Base-by-base conservation (phyloP, 2,113 vertebrate genomes). In the Lycocorax pyrrhopterus region DNA sequence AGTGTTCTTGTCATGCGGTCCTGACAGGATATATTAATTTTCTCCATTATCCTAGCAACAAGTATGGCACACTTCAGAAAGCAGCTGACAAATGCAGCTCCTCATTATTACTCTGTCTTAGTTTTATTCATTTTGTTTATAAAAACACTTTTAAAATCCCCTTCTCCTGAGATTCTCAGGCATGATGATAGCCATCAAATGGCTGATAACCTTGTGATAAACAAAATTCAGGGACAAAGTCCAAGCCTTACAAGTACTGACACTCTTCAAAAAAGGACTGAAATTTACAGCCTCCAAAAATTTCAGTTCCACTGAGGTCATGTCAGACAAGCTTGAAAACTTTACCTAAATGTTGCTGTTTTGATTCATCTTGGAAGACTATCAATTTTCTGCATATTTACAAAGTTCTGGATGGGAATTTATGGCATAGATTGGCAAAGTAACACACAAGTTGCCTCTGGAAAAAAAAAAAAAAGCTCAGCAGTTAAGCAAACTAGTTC, bases 1-100 rank as follows among this genome's bases (percentile, higher is more conserved):
- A 86, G 90, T 95, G 95, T 96, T 97, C 94, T 87, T 93, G 82
- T 97, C 92, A 97, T 89, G 96, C 64, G n/a, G 93, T 75, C 89
- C 93, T 98, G 97, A 96, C 96, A 97, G 96, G 91, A 95, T 97
- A 93, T 96, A 97, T 97, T 97, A 97, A 97, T 97, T 97, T 97
- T 96, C 84, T 94, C 95, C 93, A 96, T 98, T 97, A 97, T 93
- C 87, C 95, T 75, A 96, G 91, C 87, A 97, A 96, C 89, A 74
- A 96, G 95, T 98, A 95, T 95, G 96, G 95, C 96, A 98, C 74
- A 96, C 94, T 98, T 98, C 91, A 97, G 89, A 96, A 88, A 93
- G 91, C 97, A 96, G 75, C 88, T 94, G 75, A 95, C 92, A 97
- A 96, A 97, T 78, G 90, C 95, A 97, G 90, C 93, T 82, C 74